Conservation (phyloP, 2,797 vertebrate species). For the Knipowitschia caucasica region DNA sequence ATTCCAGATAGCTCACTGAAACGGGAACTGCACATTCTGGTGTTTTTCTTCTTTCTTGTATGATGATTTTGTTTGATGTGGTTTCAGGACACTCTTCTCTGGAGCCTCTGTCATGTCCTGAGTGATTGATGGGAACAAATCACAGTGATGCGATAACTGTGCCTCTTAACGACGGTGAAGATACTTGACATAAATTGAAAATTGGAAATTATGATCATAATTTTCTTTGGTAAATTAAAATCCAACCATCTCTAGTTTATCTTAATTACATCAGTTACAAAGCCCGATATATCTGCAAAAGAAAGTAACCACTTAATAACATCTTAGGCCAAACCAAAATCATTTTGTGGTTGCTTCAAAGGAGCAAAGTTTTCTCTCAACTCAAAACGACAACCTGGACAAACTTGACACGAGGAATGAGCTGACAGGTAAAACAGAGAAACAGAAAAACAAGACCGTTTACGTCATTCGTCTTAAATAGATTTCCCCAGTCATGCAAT, state of each 20-base stretch:
- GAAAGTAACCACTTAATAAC: background rate
- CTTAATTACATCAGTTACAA: conserved; percentile 5
- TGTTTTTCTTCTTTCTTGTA: too few relatives aligned
- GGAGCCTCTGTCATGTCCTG: background rate
- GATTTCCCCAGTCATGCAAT: background rate
- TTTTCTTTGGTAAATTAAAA: background rate
- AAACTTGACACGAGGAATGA: background rate
- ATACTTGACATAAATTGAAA: background rate
- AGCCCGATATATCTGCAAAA: background rate
- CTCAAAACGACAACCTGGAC: background rate
- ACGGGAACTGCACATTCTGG: too few relatives aligned
- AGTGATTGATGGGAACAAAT: background rate
- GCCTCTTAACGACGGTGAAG: background rate
- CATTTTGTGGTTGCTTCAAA: background rate
- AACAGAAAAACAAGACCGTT: conserved; percentile 1
- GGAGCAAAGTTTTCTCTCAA: background rate
- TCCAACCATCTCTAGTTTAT: background rate
- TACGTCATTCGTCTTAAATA: conserved; percentile 7
- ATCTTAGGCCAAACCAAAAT: background rate
- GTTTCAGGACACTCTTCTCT: too few relatives aligned
- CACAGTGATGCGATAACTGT: background rate
- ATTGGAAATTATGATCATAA: background rate
- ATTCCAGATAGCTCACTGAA: too few relatives aligned
- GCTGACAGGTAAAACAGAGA: background rate
- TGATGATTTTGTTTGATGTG: too few relatives aligned